Evolutionary conservation across 2,888 invertebrate species (phyloP).

Genomic region (Caenorhabditis imperialis): DNA sequence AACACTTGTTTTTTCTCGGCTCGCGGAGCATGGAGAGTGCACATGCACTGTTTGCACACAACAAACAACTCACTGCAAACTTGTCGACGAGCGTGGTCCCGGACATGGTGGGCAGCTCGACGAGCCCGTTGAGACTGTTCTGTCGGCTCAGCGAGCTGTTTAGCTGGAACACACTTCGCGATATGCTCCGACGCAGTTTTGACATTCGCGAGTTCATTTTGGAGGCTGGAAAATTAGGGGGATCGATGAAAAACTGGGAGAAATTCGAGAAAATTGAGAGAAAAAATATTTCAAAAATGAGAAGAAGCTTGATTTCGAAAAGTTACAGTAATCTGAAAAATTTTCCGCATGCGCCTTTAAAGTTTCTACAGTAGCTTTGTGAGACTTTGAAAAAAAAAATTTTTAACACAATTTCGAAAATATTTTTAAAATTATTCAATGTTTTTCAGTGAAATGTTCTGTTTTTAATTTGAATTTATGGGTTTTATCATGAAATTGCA

Average conservation of each 20-base stretch:
- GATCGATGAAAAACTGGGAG: neutral
- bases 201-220: constrained; percentile 66
- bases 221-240: neutral
- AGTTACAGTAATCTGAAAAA: too few relatives aligned
- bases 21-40: too few relatives aligned
- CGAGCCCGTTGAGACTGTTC: constrained; percentile 59
- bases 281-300: neutral
- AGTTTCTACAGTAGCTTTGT: neutral
- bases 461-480: too few relatives aligned
- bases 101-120: constrained; percentile 60
- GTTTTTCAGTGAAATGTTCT: too few relatives aligned
- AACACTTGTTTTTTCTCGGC: constrained; percentile 1
- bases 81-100: constrained; percentile 57
- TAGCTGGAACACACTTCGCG: constrained; percentile 64
- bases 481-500: too few relatives aligned
- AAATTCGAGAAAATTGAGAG: neutral
- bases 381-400: constrained; percentile 1
- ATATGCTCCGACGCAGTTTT: constrained; percentile 61
- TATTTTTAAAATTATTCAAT: too few relatives aligned
- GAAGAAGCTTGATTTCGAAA: too few relatives aligned
- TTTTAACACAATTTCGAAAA: neutral
- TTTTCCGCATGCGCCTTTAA: too few relatives aligned
- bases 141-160: constrained; percentile 57
- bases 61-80: constrained; percentile 55
- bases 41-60: too few relatives aligned